A percentile compares a stretch with the other conserved stretches of the same genome.
These are phyloP conservation scores for Gephyroberyx darwinii DNA, from an alignment of 2,797 vertebrate species.

Conservation along the genomic window DNA sequence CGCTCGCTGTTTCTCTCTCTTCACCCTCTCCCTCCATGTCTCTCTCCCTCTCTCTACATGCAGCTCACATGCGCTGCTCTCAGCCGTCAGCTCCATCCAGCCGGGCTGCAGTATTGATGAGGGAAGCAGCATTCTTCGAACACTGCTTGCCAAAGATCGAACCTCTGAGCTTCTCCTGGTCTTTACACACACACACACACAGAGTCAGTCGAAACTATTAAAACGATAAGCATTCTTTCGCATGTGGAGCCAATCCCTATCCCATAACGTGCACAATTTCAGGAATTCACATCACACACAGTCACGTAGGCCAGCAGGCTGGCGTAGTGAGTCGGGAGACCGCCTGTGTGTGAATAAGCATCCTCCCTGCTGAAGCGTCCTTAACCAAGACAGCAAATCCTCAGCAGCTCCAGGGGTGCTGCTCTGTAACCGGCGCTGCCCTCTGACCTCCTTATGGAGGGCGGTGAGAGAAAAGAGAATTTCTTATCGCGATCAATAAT, in stretches of 20 bases:
- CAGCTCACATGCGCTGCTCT: constrained; percentile 58
- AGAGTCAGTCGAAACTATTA: too few relatives aligned
- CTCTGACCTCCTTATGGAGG: too few relatives aligned
- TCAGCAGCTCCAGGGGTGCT: too few relatives aligned
- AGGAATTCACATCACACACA: not conserved
- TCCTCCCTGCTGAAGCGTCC: too few relatives aligned
- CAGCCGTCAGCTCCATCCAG: constrained; percentile 40
- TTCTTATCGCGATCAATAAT: not conserved
- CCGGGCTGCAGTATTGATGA: constrained; percentile 57
- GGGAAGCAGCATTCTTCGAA: constrained; percentile 45
- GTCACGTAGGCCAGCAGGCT: too few relatives aligned
- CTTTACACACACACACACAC: constrained; percentile 2
- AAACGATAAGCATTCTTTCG: too few relatives aligned
- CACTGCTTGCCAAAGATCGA: constrained; percentile 41
- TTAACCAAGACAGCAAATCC: too few relatives aligned
- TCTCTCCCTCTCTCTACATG: constrained; percentile 48
- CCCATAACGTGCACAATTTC: not conserved
- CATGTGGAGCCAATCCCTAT: too few relatives aligned
- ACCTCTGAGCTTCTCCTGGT: constrained; percentile 22
- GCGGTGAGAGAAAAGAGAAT: too few relatives aligned
- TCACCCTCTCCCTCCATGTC: constrained; percentile 39
- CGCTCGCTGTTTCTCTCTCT: constrained; percentile 19
- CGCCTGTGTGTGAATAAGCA: too few relatives aligned
- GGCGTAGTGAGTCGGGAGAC: too few relatives aligned
- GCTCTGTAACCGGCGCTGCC: too few relatives aligned